These are phyloP conservation scores for Siderastrea siderea DNA, from an alignment of 92 coral and sea anemone genomes.

Conservation along the genomic window DNA sequence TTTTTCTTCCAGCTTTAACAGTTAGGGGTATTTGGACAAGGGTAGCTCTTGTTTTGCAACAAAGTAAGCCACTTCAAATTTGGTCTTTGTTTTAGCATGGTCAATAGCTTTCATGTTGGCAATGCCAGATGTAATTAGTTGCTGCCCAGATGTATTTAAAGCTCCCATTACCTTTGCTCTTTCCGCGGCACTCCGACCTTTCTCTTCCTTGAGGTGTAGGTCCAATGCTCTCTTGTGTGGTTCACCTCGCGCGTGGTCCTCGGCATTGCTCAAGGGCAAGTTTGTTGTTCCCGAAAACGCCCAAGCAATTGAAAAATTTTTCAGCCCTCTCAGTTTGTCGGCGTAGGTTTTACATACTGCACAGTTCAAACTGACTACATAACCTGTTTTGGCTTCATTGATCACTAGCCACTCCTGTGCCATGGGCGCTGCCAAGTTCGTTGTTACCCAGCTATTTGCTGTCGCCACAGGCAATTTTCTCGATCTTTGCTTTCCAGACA, in stretches of 20 bases:
- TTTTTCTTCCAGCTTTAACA: slow-evolving; percentile 50
- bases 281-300: too few relatives aligned
- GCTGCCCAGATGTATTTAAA: slow-evolving; percentile 35
- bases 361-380: too few relatives aligned
- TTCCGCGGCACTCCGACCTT: slow-evolving; percentile 60
- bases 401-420: slow-evolving; percentile 83
- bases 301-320: too few relatives aligned
- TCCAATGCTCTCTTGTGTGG: slow-evolving; percentile 77
- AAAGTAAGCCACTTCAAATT: slow-evolving; percentile 42
- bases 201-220: slow-evolving; percentile 50
- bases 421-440: slow-evolving; percentile 59
- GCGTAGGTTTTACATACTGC: too few relatives aligned
- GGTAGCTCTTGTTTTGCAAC: slow-evolving; percentile 57
- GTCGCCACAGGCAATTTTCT: slow-evolving; percentile 55
- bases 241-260: too few relatives aligned
- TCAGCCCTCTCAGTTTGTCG: too few relatives aligned
- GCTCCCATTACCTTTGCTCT: slow-evolving; percentile 64
- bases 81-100: slow-evolving; percentile 18
- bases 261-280: too few relatives aligned
- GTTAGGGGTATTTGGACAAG: slow-evolving; percentile 31
- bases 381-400: too few relatives aligned
- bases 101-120: neutral
- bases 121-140: slow-evolving; percentile 46
- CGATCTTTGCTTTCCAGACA: slow-evolving; percentile 54
- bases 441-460: slow-evolving; percentile 74